Base-by-base conservation (phyloP, 2,113 vertebrate genomes). In the Ictalurus furcatus region DNA sequence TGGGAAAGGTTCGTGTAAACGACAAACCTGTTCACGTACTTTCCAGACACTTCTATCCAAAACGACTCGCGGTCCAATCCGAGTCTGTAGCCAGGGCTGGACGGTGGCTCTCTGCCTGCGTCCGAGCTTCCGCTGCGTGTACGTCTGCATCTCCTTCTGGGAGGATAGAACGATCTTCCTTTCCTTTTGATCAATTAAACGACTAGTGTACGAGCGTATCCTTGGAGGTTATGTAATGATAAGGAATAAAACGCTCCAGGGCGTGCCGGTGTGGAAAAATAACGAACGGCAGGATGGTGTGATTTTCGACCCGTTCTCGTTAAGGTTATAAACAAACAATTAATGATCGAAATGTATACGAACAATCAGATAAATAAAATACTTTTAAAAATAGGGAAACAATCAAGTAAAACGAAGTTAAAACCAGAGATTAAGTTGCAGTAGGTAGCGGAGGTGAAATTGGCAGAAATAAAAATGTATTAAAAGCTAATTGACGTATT, bases 1-100 rank as follows among this genome's bases (percentile, higher is more conserved):
- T 99, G 98, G 98, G 98, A 99, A 96, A 98, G 97, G 98, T 99
- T 94, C 21, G 86, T 40, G 9, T 56, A 0, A 21, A 71, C 67
- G 6, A 34, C 67, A 71, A 69, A 71, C 13, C 6, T 34, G 6
- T 1, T 71, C 2, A 30, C 65, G 16, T 63, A 2, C 2, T 63
- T 25, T 63, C 7, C 61, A 11, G 23, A 63, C 67, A 65, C 25
- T 28, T 28, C 28, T 12, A 25, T 28, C 61, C 61, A 12, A 28
- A n/a, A 13, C 4, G 67, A 17, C 67, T 34, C n/a, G n/a, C 13
- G n/a, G n/a, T 17, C n/a, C 11, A 17, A 17, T 16, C 67, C 4
- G 65, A 12, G 9, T 28, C 25, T 28, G 0, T 13, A 67, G 25
- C 63, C 63, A 12, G 12, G 63, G 28, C 3, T 12, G 11, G 3